Evolutionary conservation across 1,140 invertebrate genomes (phyloP).

Genomic region (Scylla paramamosain): DNA sequence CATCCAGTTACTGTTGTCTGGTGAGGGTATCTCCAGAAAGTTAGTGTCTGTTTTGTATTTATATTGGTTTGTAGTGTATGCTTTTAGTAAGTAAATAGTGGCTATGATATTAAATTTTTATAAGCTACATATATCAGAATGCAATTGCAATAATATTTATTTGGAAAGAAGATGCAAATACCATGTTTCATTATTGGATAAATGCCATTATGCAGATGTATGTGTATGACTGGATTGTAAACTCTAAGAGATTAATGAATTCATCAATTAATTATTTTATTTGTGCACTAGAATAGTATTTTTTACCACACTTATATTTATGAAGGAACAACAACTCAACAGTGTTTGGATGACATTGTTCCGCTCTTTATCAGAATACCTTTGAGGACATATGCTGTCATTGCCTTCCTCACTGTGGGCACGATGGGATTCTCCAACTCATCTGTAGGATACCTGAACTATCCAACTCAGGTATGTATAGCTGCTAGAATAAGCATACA

Average conservation of each 20-base stretch:
- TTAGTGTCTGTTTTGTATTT: constrained; percentile 81
- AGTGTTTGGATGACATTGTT: neutral
- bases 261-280: too few relatives aligned
- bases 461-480: constrained; percentile 87
- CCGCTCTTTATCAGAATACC: constrained; percentile 84
- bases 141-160: too few relatives aligned
- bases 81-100: neutral
- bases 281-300: too few relatives aligned
- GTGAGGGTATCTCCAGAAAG: constrained; percentile 85
- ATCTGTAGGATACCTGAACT: constrained; percentile 96
- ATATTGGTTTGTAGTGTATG: constrained; percentile 14
- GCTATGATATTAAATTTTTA: constrained; percentile 73
- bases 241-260: too few relatives aligned
- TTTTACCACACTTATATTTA: too few relatives aligned
- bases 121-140: neutral
- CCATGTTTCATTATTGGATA: too few relatives aligned
- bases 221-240: too few relatives aligned
- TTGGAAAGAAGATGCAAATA: too few relatives aligned
- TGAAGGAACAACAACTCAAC: neutral
- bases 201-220: too few relatives aligned
- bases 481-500: too few relatives aligned
- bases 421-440: constrained; percentile 98
- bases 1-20: constrained; percentile 85
- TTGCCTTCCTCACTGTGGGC: constrained; percentile 93
- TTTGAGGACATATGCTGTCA: constrained; percentile 87